A percentile compares a stretch with the other conserved stretches of the same genome.
phyloP scores from a whole-genome alignment of 2,797 vertebrate species.

The Aythya fuligula region DNA sequence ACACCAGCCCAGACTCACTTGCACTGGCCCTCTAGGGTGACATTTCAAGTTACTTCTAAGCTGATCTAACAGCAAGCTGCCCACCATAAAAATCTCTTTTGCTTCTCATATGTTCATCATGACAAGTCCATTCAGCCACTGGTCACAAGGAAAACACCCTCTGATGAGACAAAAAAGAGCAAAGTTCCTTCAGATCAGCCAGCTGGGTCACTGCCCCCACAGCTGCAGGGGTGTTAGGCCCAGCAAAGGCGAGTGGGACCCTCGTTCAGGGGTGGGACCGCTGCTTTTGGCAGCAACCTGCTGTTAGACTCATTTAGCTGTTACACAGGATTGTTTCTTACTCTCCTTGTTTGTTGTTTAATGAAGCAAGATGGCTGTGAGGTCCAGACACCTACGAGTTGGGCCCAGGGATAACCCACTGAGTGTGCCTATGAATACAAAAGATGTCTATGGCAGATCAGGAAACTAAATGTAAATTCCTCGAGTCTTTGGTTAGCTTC shows the following conservation, averaged over 20 bases:
- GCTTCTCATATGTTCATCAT: background rate
- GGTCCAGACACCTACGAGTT: background rate
- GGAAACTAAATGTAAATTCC: background rate
- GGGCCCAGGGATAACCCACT: background rate
- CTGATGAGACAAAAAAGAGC: background rate
- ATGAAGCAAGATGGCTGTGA: background rate
- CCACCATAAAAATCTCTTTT: background rate
- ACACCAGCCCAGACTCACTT: background rate
- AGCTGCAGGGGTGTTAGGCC: background rate
- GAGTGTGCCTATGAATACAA: background rate
- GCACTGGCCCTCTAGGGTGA: background rate
- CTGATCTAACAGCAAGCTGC: background rate
- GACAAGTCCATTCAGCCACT: background rate
- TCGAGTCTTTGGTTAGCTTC: background rate
- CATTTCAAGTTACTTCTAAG: background rate
- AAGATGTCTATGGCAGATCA: background rate
- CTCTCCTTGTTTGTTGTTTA: background rate
- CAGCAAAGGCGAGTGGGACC: background rate
- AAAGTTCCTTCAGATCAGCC: background rate
- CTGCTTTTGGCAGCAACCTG: background rate
- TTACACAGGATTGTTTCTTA: background rate
- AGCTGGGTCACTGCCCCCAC: background rate
- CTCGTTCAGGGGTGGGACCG: background rate
- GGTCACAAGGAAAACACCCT: background rate
- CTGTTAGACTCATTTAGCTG: background rate